These are phyloP conservation scores for Lepidostoma basale DNA, from an alignment of 1,140 invertebrate species.

Conservation along the genomic window DNA sequence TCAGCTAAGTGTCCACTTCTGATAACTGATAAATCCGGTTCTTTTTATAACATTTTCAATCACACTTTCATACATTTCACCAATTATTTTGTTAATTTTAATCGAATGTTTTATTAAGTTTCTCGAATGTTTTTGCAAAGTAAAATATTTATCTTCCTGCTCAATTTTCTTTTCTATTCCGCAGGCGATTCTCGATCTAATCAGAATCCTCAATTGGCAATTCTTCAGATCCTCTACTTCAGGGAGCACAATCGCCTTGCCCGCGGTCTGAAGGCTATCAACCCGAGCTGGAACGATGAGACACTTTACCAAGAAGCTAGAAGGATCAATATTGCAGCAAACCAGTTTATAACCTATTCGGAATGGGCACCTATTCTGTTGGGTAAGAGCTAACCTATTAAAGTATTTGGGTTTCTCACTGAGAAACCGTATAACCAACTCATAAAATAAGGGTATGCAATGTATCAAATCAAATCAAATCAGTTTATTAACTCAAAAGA, in stretches of 20 bases:
- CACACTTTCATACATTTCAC: too few species aligned
- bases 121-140: not conserved
- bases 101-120: constrained; percentile 9
- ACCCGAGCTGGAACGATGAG: constrained; percentile 68
- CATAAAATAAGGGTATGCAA: too few species aligned
- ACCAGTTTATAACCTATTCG: constrained; percentile 66
- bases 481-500: too few species aligned
- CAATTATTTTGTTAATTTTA: too few species aligned
- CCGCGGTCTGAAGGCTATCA: constrained; percentile 59
- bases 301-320: constrained; percentile 68
- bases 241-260: constrained; percentile 75
- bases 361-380: constrained; percentile 67
- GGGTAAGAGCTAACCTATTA: constrained; percentile 45
- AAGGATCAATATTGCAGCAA: constrained; percentile 61
- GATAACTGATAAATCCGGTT: too few species aligned
- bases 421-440: too few species aligned
- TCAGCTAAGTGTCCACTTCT: too few species aligned
- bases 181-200: constrained; percentile 75
- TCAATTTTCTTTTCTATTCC: too few species aligned
- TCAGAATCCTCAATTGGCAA: constrained; percentile 74
- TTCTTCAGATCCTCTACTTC: constrained; percentile 58
- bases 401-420: too few species aligned
- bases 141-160: too few species aligned
- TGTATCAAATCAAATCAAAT: not conserved
- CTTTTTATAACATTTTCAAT: too few species aligned